Conservation (phyloP, 2,797 vertebrate species). For the Dallia pectoralis region DNA sequence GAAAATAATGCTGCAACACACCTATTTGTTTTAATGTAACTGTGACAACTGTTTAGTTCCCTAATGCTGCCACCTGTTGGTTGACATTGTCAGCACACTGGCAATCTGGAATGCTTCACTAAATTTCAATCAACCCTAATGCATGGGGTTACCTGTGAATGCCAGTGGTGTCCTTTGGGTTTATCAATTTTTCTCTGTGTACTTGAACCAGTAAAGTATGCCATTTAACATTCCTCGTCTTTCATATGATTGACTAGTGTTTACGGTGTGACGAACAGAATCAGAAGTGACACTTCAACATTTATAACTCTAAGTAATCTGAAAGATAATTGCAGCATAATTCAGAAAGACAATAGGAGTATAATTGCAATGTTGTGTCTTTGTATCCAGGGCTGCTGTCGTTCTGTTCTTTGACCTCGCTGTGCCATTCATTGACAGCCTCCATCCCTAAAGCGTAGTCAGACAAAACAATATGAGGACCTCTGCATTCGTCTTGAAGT, state of each 20-base stretch:
- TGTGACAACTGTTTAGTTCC: too few species aligned
- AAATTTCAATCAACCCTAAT: background rate
- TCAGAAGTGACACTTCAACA: background rate
- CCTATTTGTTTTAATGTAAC: too few species aligned
- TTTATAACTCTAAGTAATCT: too few species aligned
- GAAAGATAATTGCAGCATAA: background rate
- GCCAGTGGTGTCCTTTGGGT: too few species aligned
- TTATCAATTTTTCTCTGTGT: background rate
- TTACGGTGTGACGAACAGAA: background rate
- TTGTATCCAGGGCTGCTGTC: slow-evolving; percentile 48
- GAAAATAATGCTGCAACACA: background rate
- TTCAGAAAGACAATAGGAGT: background rate
- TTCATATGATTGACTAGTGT: background rate
- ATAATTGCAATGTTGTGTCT: slow-evolving; percentile 49
- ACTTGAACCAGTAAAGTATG: background rate
- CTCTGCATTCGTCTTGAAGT: background rate
- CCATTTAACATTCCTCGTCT: background rate
- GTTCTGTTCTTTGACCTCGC: slow-evolving; percentile 68
- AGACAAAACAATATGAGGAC: background rate
- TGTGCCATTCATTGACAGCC: slow-evolving; percentile 69
- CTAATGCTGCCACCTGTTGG: too few species aligned
- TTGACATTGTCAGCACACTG: background rate
- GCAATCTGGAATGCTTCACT: background rate
- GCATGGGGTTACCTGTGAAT: too few species aligned
- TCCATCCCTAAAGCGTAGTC: slow-evolving; percentile 52